A percentile compares a stretch with the other conserved stretches of the same genome.
phyloP scores from a whole-genome alignment of 2,113 vertebrate species.

The Cynoglossus semilaevis region DNA sequence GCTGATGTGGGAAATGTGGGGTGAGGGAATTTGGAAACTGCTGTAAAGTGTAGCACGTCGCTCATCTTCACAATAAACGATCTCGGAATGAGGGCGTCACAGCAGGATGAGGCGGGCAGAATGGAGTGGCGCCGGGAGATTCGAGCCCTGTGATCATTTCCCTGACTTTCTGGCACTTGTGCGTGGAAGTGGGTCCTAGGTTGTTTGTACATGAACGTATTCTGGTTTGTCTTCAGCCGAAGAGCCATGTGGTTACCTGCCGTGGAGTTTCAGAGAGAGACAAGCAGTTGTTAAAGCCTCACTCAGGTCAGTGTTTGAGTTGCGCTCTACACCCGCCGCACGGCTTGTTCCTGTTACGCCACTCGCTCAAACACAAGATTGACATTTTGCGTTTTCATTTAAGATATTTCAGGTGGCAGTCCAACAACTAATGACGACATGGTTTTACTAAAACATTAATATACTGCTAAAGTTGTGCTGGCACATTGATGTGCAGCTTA shows the following conservation, averaged over 20 bases:
- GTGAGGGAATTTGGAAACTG: too few relatives aligned
- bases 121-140: slow-evolving; percentile 54
- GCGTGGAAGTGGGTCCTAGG: neutral
- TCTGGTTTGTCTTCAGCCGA: rapidly evolving
- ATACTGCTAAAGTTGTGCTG: too few relatives aligned
- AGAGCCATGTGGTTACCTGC: neutral
- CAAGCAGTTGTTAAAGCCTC: slow-evolving; percentile 15
- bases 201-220: rapidly evolving
- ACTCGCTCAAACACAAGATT: neutral
- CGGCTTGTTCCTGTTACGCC: neutral
- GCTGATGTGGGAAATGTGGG: too few relatives aligned
- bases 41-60: too few relatives aligned
- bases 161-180: rapidly evolving
- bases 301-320: slow-evolving; percentile 18
- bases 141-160: slow-evolving; percentile 42
- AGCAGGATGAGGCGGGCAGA: slow-evolving; percentile 38
- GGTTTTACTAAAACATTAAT: too few relatives aligned
- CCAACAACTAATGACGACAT: too few relatives aligned
- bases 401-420: too few relatives aligned
- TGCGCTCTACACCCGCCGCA: neutral
- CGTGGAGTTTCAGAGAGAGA: neutral
- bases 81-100: slow-evolving; percentile 33
- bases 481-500: neutral
- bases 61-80: neutral
- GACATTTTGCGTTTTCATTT: too few relatives aligned